These are phyloP conservation scores for Forbesichthys papilliferus DNA, from an alignment of 2,113 vertebrate species.

Conservation along the genomic window DNA sequence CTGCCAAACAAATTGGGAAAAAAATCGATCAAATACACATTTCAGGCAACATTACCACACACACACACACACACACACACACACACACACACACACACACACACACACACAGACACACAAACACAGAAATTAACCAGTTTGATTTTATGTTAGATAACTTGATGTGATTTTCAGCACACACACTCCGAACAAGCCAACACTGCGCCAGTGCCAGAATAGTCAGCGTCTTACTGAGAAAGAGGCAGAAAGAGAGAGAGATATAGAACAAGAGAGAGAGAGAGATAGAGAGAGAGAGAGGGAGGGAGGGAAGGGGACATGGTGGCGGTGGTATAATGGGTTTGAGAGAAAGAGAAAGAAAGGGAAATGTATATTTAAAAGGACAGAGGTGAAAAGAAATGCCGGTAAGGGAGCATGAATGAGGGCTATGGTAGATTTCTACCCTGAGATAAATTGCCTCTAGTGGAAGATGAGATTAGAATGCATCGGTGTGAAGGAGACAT, in stretches of 20 bases:
- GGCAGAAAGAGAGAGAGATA: conserved; percentile 43
- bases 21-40: too few relatives aligned
- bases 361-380: conserved; percentile 44
- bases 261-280: not conserved
- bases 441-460: conserved; percentile 42
- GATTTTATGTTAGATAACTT: conserved; percentile 63
- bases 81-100: too few relatives aligned
- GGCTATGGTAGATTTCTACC: conserved; percentile 27
- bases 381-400: conserved; percentile 27
- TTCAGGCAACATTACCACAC: too few relatives aligned
- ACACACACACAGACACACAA: too few relatives aligned
- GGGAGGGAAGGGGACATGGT: not conserved
- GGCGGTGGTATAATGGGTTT: too few relatives aligned
- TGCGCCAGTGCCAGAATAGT: conserved; percentile 62
- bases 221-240: conserved; percentile 25
- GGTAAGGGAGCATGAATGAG: conserved; percentile 30
- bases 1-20: too few relatives aligned
- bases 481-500: conserved; percentile 36
- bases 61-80: too few relatives aligned
- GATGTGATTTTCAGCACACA: conserved; percentile 59
- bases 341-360: too few relatives aligned
- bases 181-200: conserved; percentile 64
- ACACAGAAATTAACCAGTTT: not conserved
- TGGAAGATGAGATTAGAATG: conserved; percentile 57
- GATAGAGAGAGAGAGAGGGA: not conserved